phyloP scores from a whole-genome alignment of 2,797 vertebrate species.

The Chromis chromis region DNA sequence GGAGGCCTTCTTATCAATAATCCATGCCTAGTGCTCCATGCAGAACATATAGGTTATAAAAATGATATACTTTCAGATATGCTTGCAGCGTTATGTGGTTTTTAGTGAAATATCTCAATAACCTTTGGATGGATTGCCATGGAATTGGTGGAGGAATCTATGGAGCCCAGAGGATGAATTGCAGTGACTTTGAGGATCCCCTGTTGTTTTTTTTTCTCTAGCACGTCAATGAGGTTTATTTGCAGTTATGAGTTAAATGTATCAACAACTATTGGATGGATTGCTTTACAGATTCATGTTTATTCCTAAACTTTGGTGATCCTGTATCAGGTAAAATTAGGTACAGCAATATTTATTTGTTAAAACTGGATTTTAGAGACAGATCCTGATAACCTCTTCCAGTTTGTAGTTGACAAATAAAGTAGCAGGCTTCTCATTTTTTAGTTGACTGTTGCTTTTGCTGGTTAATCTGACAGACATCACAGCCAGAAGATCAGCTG shows the following conservation, averaged over 20 bases:
- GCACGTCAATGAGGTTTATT: no score
- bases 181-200: background rate
- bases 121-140: background rate
- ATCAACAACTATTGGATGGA: background rate
- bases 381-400: no score
- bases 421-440: no score
- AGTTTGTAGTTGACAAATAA: no score
- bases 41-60: conserved; percentile 9
- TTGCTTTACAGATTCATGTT: background rate
- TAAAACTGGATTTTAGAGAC: no score
- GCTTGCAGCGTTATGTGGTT: background rate
- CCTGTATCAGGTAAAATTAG: no score
- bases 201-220: background rate
- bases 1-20: conserved; percentile 16
- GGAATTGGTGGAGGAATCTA: background rate
- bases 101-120: background rate
- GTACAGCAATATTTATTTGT: no score
- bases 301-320: no score
- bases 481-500: no score
- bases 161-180: background rate
- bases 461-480: no score
- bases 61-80: background rate
- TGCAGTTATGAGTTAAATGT: background rate
- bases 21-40: background rate
- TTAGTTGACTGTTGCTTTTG: no score